Base-by-base conservation (phyloP, 30 jellyfish, hydroid and myxozoan genomes). In the Chironex yamaguchii region DNA sequence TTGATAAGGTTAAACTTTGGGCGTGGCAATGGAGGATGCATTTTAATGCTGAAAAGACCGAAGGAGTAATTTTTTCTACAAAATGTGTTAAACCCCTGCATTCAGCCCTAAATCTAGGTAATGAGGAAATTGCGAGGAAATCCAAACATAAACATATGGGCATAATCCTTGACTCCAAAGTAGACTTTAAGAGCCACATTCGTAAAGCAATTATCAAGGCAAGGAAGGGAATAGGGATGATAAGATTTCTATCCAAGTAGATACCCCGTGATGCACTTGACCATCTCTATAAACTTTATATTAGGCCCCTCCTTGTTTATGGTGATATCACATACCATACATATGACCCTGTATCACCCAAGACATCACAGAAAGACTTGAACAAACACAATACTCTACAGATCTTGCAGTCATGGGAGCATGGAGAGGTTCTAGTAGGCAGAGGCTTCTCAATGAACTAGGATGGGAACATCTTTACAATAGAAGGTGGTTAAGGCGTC, bases 31-130 rank as follows among this genome's bases (percentile, higher is more conserved):
- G n/a, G n/a, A n/a, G n/a, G n/a, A n/a, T n/a, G n/a, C n/a, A n/a
- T n/a, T n/a, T n/a, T n/a, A n/a, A n/a, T n/a, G n/a, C n/a, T n/a
- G 72, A 68, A 29, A 68, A 68, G 72, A 24, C 72, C 2, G 82
- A 22, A 32, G 82, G n/a, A 4, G 14, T 22, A 14, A 3, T 68
- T 27, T 26, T 32, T 68, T 35, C 9, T 20, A 30, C 11, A 11
- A 68, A 24, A 17, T 31, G 66, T 9, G 69, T 22, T 21, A 68
- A 29, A 29, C 69, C 67, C 12, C 26, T 13, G 11, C 13, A 68
- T 68, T 33, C 67, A n/a, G 68, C 28, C 21, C 72, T 29, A 14
- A 26, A 11, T 1, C 31, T 68, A 11, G 82, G 82, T 11, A 33
- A 35, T 24, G 63, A 68, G 65, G 12, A 2, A n/a, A 24, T 68